Conservation (phyloP, 2,113 vertebrate genomes). For the Syngnathus scovelli region DNA sequence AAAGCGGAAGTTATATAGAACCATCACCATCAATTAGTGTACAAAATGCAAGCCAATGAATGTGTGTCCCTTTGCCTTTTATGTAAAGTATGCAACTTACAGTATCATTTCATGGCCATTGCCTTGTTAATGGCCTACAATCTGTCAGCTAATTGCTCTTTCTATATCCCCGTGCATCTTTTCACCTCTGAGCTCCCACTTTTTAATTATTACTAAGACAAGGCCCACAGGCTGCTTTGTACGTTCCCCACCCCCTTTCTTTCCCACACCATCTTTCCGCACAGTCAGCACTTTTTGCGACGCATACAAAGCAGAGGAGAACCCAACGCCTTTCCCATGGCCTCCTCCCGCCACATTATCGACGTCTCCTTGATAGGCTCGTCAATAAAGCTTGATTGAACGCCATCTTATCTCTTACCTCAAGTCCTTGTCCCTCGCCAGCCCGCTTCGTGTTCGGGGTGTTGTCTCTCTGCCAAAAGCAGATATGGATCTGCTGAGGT, state of each 20-base stretch:
- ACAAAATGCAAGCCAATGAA: too few species aligned
- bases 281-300: slow-evolving; percentile 25
- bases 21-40: not conserved
- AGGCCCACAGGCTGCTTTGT: slow-evolving; percentile 24
- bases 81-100: slow-evolving; percentile 20
- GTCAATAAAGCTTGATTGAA: slow-evolving; percentile 55
- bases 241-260: slow-evolving; percentile 19
- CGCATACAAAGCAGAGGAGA: slow-evolving; percentile 39
- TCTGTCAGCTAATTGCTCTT: slow-evolving; percentile 52
- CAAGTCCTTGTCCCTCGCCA: slow-evolving; percentile 36
- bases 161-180: slow-evolving; percentile 36
- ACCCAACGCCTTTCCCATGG: slow-evolving; percentile 40
- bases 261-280: slow-evolving; percentile 17
- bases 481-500: slow-evolving; percentile 61
- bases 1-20: too few species aligned
- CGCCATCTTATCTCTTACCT: slow-evolving; percentile 46
- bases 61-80: slow-evolving; percentile 26
- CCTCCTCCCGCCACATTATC: slow-evolving; percentile 35
- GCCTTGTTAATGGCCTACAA: slow-evolving; percentile 32
- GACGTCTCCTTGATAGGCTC: slow-evolving; percentile 37
- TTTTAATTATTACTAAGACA: slow-evolving; percentile 51
- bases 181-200: slow-evolving; percentile 43
- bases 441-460: slow-evolving; percentile 32
- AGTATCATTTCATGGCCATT: slow-evolving; percentile 39
- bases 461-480: slow-evolving; percentile 47